A percentile compares a stretch with the other conserved stretches of the same genome.
These are phyloP conservation scores for Podabrus alpinus DNA, from an alignment of 2,888 invertebrate genomes.

Conservation along the genomic window DNA sequence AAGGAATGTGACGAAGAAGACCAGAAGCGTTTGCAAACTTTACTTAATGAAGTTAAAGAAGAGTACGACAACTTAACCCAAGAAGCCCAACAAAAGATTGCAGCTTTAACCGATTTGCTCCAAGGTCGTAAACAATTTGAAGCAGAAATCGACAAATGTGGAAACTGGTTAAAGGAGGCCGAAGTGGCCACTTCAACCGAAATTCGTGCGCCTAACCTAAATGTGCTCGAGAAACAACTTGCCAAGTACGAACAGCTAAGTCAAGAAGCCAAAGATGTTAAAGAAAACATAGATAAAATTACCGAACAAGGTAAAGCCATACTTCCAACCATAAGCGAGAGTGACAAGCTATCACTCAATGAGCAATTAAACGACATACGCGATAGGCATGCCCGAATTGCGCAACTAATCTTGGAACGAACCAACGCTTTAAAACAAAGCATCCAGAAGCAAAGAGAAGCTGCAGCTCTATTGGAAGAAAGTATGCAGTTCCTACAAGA, in stretches of 20 bases:
- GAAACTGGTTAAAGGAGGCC: conserved; percentile 88
- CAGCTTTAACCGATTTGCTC: conserved; percentile 71
- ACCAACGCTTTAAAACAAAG: conserved; percentile 74
- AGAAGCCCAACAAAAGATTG: conserved; percentile 73
- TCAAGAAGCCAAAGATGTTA: conserved; percentile 73
- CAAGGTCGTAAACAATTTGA: conserved; percentile 83
- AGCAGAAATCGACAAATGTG: conserved; percentile 76
- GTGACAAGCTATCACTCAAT: conserved; percentile 81
- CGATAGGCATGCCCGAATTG: conserved; percentile 77
- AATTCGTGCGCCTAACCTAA: conserved; percentile 77
- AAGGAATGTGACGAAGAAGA: conserved; percentile 81
- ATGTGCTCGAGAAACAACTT: conserved; percentile 84
- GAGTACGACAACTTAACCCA: conserved; percentile 75
- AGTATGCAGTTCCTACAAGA: conserved; percentile 78
- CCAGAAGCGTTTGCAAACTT: conserved; percentile 65
- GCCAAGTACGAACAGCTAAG: conserved; percentile 82
- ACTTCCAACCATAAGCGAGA: conserved; percentile 78
- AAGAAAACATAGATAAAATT: conserved; percentile 73
- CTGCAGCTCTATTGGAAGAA: conserved; percentile 78
- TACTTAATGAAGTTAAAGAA: conserved; percentile 70
- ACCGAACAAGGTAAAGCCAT: conserved; percentile 81
- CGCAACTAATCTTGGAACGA: conserved; percentile 76
- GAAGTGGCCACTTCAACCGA: conserved; percentile 85
- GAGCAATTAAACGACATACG: conserved; percentile 79
- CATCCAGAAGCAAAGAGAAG: conserved; percentile 80